Base-by-base conservation (phyloP, 2,113 vertebrate genomes). In the Synodontis membranacea region DNA sequence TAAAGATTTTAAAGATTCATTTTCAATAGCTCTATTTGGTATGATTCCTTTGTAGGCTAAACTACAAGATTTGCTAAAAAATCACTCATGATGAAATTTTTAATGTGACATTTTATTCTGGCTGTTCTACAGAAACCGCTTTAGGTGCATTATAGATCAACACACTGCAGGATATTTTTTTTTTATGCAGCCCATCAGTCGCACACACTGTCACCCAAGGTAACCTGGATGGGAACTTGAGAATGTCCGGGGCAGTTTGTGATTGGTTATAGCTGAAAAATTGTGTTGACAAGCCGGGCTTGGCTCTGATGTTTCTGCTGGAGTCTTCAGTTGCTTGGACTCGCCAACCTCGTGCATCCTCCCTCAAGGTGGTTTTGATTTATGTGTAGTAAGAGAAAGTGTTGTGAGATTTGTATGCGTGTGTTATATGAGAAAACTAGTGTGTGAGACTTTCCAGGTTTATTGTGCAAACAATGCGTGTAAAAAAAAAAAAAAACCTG, bases 211-310 rank as follows among this genome's bases (percentile, higher is more conserved):
- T 72, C 21, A 74, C 68, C 5, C 10, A 6, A 15, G 0, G 17
- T 83, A 64, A 83, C 80, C 42, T n/a, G 80, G 60, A 54, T 39
- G 31, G 64, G 39, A 68, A 21, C 15, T 46, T 48, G 52, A 80
- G 86, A 74, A 48, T 14, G 31, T 44, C 46, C 56, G 37, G 66
- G 60, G 28, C 54, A 60, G 44, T 44, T n/a, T 87, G 68, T 44
- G 66, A 81, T 82, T 84, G 82, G 87, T 86, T 87, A 76, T 14
- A 90, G 52, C 84, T 62, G 86, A 82, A 89, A 92, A 92, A 88
- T 78, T 14, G 86, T 64, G 44, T 52, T 52, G 75, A 52, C n/a
- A 52, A 52, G 25, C 75, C 23, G n/a, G 7, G 3, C 48, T 78
- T 78, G 75, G 48, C 75, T 78, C 75, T 52, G n/a, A 78, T 78